Conservation (phyloP, 2,888 invertebrate genomes). For the Cephus spinipes region DNA sequence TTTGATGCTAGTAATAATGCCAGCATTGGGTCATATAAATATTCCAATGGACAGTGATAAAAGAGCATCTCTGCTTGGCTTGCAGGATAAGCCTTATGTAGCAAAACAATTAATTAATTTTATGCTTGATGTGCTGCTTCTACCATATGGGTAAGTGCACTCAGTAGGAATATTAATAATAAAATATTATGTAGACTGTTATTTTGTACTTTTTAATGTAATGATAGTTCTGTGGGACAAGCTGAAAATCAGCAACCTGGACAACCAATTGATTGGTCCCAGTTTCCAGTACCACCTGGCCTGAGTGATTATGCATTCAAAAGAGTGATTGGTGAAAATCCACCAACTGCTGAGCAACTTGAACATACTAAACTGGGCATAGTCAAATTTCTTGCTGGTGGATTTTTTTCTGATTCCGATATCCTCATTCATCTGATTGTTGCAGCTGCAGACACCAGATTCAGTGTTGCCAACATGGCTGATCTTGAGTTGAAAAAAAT, state of each 20-base stretch:
- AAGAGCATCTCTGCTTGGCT: constrained; percentile 74
- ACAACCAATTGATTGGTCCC: constrained; percentile 55
- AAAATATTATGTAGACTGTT: constrained; percentile 1
- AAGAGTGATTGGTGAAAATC: constrained; percentile 78
- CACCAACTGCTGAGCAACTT: constrained; percentile 81
- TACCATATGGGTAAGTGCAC: constrained; percentile 83
- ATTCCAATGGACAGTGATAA: constrained; percentile 74
- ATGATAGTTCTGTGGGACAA: constrained; percentile 67
- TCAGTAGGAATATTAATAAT: neutral
- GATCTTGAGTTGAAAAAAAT: constrained; percentile 87
- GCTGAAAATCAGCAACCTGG: constrained; percentile 68
- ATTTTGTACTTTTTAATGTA: constrained; percentile 14
- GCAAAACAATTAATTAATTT: constrained; percentile 78
- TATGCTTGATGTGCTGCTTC: constrained; percentile 83
- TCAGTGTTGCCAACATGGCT: constrained; percentile 88
- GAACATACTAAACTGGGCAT: constrained; percentile 84
- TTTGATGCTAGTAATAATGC: constrained; percentile 83
- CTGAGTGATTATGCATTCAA: constrained; percentile 83
- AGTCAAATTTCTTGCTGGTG: constrained; percentile 84
- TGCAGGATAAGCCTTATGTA: constrained; percentile 80
- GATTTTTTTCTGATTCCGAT: constrained; percentile 81
- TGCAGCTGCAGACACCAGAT: constrained; percentile 89
- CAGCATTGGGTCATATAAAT: constrained; percentile 80
- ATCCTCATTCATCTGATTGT: constrained; percentile 83
- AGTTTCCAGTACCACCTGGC: constrained; percentile 77